Evolutionary conservation across 2,888 invertebrate species (phyloP), one percentile per base, ranked within the genome.

Genomic region (Alloscopus bannaensis): DNA sequence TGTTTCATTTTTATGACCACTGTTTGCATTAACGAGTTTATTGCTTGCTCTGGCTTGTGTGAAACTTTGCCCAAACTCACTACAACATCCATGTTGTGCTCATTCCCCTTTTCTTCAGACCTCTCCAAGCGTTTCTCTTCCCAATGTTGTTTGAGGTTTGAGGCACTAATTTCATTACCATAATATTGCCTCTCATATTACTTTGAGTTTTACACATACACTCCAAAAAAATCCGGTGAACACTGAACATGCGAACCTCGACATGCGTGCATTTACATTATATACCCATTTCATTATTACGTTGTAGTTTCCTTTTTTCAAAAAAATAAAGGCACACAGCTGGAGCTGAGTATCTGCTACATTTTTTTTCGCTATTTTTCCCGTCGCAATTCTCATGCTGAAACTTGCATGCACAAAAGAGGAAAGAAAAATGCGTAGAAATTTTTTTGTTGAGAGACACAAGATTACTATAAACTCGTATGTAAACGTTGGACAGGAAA

Each of bases 81-180:
- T n/a, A 57, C 57, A 52, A 47, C 11, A 22, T 52, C 24, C 3
- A 4, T 6, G n/a, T n/a, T n/a, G 3, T 20, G 4, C 24, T 2
- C 4, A 28, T 28, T 18, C 24, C 36, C 36, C 11, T 65, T 13
- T 24, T 40, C 64, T 55, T 64, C 52, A 71, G 24, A 52, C 13
- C 55, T 55, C 40, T 31, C 40, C 28, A 26, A 40, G 36, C 20
- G 16, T 40, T 55, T 22, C 28, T 31, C 18, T 11, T 18, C 29
- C 8, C 24, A 26, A 8, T 8, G 45, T 13, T 64, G 45, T n/a
- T 57, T 31, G 28, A 40, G 57, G 55, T 42, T 24, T 24, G n/a
- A 68, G 26, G 24, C 57, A 20, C 57, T 75, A 66, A 75, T 65
- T 73, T 75, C 66, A 75, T 75, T 66, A 66, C 59, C 72, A 73